Evolutionary conservation across 2,888 invertebrate species (phyloP), one percentile per base, ranked within the genome.

Genomic region (Tuta absoluta): DNA sequence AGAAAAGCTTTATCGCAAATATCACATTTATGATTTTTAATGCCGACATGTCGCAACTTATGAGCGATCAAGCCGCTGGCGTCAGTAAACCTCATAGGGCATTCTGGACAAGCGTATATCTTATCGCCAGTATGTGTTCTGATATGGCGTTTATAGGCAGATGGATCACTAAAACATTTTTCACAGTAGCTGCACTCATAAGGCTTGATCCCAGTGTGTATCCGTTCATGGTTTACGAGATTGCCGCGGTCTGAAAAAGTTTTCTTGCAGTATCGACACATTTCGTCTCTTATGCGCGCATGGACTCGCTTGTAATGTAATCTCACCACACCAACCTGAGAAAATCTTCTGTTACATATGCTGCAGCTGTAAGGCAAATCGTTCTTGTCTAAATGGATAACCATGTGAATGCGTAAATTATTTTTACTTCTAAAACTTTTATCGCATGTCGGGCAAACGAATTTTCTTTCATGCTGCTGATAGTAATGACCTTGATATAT

Each of bases 81-180:
- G 41, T 81, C 80, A 37, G 71, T 69, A 62, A 77, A 83, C 0
- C 41, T 60, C 63, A 67, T 75, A 0, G 71, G 70, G 38, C 82
- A 82, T 5, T 61, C 23, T 0, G 65, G 23, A 57, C 82, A 83
- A 0, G 53, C 12, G 65, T 79, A 79, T 0, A 69, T 72, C 49
- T 74, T 78, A 0, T 70, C 72, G 0, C 75, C 76, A 0, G 75
- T 77, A 61, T 82, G 82, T 3, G 67, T 78, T 8, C 77, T 68
- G 37, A 67, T 63, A 63, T 84, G 81, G 2, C 78, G 72, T 2
- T 0, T 8, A 1, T 62, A 24, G 0, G 81, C 77, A 0, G 76
- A 76, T 0, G 64, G 72, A 11, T 82, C 79, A 21, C 69, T 64
- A 64, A 83, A 82, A 0, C 63, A 59, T 57, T 78, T 78, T 3